Evolutionary conservation across 2,113 vertebrate genomes (phyloP).

Genomic region (Entosphenus tridentatus): DNA sequence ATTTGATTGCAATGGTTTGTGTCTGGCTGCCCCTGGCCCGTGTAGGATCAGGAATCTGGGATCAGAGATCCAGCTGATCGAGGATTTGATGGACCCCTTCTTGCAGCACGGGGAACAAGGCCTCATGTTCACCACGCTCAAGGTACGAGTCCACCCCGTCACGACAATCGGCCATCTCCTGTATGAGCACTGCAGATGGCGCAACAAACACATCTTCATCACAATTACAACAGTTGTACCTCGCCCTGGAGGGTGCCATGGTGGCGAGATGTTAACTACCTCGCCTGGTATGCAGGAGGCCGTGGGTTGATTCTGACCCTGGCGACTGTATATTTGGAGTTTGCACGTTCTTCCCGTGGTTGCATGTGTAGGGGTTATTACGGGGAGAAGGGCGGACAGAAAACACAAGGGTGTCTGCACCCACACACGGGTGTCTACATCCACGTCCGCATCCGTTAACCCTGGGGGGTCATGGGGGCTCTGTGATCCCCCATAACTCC

Average conservation of each 20-base stretch:
- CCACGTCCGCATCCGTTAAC: too few species aligned
- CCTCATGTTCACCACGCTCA: conserved; percentile 96
- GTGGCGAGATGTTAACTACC: too few species aligned
- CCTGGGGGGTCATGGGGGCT: too few species aligned
- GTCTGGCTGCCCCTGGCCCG: too few species aligned
- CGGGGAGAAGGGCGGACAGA: too few species aligned
- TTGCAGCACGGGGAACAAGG: conserved; percentile 87
- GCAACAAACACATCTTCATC: neutral
- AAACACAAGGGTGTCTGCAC: too few species aligned
- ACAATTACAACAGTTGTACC: neutral
- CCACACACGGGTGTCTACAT: too few species aligned
- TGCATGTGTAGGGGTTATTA: too few species aligned
- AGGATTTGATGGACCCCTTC: conserved; percentile 91
- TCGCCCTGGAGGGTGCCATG: neutral
- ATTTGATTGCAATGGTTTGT: too few species aligned
- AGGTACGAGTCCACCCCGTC: conserved; percentile 28
- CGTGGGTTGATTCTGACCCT: neutral
- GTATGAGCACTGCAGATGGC: neutral
- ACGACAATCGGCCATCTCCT: neutral
- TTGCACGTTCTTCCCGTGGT: neutral
- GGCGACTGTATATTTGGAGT: neutral
- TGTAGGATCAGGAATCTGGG: conserved; percentile 79
- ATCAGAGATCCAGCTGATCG: conserved; percentile 83
- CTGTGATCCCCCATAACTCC: too few species aligned
- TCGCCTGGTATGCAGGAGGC: neutral